These are phyloP conservation scores for Atta colombica DNA, from an alignment of 1,140 invertebrate species.

Conservation along the genomic window DNA sequence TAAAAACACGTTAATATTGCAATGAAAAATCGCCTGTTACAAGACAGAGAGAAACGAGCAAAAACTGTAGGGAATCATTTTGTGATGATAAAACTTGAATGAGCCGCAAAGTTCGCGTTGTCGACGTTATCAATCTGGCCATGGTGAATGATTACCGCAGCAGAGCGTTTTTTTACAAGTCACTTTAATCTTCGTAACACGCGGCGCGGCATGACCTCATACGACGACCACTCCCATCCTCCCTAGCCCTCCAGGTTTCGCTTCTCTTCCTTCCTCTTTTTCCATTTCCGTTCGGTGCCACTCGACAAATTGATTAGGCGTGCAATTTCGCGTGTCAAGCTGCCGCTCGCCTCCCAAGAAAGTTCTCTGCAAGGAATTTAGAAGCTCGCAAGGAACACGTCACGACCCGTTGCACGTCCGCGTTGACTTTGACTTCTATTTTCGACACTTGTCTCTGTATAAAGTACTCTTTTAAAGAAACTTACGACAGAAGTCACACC, in stretches of 20 bases:
- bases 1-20: neutral
- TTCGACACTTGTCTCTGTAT: neutral
- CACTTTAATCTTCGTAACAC: constrained; percentile 55
- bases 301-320: constrained; percentile 64
- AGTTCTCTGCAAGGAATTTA: constrained; percentile 14
- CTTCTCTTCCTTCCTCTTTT: neutral
- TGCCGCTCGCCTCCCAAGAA: neutral
- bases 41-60: neutral
- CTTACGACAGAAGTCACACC: neutral
- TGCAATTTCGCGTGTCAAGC: constrained; percentile 40
- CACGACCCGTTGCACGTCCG: neutral
- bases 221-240: constrained; percentile 55
- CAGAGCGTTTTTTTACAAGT: constrained; percentile 23
- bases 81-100: neutral
- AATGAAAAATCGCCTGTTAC: neutral
- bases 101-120: neutral
- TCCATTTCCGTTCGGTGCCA: constrained; percentile 1
- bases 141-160: neutral
- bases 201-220: constrained; percentile 34
- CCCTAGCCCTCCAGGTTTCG: constrained; percentile 14
- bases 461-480: neutral
- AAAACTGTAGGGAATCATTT: neutral
- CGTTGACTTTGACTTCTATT: constrained; percentile 2
- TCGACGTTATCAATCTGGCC: constrained; percentile 20
- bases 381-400: neutral